Conservation (phyloP, 30 jellyfish, hydroid and myxozoan genomes). For the Catostylus mosaicus region DNA sequence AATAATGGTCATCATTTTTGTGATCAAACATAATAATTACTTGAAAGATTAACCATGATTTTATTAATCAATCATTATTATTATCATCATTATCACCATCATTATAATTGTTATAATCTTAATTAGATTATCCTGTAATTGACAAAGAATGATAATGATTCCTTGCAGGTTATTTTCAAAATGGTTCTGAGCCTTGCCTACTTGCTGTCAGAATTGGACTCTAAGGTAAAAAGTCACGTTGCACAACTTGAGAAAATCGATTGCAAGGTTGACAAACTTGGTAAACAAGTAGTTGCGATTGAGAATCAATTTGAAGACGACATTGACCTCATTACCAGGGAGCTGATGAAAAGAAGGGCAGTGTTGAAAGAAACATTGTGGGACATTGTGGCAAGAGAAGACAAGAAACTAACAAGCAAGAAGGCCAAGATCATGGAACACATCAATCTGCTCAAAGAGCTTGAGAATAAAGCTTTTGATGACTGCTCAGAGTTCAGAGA, state of each 20-base stretch:
- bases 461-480: background rate
- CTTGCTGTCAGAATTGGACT: conserved; percentile 26
- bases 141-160: too few relatives aligned
- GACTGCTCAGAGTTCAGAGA: conserved; percentile 13
- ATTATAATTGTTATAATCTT: too few relatives aligned
- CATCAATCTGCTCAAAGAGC: background rate
- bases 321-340: conserved; percentile 4
- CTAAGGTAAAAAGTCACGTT: background rate
- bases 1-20: too few relatives aligned
- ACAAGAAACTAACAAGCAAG: background rate
- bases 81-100: too few relatives aligned
- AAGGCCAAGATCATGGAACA: conserved; percentile 13
- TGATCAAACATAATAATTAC: too few relatives aligned
- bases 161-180: too few relatives aligned
- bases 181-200: conserved; percentile 43
- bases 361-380: conserved; percentile 13
- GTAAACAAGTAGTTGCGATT: background rate
- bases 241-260: conserved; percentile 8
- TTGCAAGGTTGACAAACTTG: background rate
- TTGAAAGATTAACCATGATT: too few relatives aligned
- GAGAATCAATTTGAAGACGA: conserved; percentile 15
- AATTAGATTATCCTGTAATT: too few relatives aligned
- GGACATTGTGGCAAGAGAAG: conserved; percentile 24
- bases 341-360: conserved; percentile 25
- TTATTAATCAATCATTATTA: too few relatives aligned